A percentile compares a stretch with the other conserved stretches of the same genome.
phyloP scores from a whole-genome alignment of 2,797 vertebrate species.

The Pteropus rufus region DNA sequence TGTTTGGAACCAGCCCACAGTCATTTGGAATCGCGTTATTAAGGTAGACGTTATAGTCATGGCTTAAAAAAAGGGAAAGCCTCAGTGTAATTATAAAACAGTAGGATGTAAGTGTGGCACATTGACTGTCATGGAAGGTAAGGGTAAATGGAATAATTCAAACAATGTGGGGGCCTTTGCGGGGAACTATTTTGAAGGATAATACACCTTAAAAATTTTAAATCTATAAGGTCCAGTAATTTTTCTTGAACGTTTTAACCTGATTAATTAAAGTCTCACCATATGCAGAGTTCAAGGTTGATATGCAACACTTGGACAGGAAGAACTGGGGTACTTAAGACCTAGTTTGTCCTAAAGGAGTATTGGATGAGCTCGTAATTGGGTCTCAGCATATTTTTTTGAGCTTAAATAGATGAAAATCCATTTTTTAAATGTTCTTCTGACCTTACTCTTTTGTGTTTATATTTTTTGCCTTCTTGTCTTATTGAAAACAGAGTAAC shows the following conservation, averaged over 20 bases:
- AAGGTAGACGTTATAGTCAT: not conserved
- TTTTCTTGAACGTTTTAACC: not conserved
- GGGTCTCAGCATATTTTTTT: fast-evolving
- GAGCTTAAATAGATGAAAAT: not conserved
- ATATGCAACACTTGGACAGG: fast-evolving
- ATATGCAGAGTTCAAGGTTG: not conserved
- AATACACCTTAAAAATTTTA: not conserved
- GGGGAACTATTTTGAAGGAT: not conserved
- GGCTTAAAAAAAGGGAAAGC: not conserved
- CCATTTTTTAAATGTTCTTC: not conserved
- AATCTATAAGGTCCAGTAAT: not conserved
- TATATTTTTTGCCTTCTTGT: not conserved
- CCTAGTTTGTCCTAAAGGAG: not conserved
- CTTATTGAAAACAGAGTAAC: not conserved
- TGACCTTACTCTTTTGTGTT: not conserved
- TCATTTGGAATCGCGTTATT: not conserved
- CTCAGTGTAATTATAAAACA: not conserved
- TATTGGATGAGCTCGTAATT: not conserved
- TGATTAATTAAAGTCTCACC: not conserved
- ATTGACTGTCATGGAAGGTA: not conserved
- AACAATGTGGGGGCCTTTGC: not conserved
- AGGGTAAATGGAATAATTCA: not conserved
- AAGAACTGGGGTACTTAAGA: not conserved
- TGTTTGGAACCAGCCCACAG: not conserved
- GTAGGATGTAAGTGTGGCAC: not conserved